Conservation (phyloP, 2,113 vertebrate genomes). For the Dipodomys stephensi region DNA sequence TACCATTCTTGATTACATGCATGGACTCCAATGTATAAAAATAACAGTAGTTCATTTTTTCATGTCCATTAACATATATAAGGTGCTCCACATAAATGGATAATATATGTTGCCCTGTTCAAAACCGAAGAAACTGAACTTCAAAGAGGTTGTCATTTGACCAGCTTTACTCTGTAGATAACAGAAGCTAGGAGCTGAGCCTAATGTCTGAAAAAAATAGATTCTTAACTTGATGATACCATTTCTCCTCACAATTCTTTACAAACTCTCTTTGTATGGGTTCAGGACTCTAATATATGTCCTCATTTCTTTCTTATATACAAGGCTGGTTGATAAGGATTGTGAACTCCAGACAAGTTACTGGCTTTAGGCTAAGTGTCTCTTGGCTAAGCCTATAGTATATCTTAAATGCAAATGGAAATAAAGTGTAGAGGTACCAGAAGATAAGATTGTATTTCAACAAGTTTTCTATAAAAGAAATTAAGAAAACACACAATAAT, state of each 20-base stretch:
- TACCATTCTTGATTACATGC: background rate
- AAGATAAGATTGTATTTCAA: background rate
- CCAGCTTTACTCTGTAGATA: background rate
- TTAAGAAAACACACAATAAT: background rate
- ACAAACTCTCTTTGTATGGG: background rate
- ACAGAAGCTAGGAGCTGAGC: background rate
- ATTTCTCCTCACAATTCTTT: background rate
- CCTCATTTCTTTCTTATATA: background rate
- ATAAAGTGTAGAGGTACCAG: background rate
- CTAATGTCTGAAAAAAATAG: background rate
- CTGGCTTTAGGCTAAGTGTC: background rate
- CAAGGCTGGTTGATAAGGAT: background rate
- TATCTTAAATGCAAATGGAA: background rate
- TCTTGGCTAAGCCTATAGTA: too few species aligned
- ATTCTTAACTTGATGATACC: background rate
- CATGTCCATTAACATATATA: background rate
- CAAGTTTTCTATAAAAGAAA: background rate
- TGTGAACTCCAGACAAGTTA: background rate
- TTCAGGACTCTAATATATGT: background rate
- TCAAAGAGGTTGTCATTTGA: background rate
- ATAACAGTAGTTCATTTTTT: background rate
- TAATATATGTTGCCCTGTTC: background rate
- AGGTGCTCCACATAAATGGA: background rate
- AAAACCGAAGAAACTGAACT: conserved; percentile 11
- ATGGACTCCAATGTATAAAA: conserved; percentile 32